Evolutionary conservation across 2,113 vertebrate genomes (phyloP).

Genomic region (Calidris pugnax): DNA sequence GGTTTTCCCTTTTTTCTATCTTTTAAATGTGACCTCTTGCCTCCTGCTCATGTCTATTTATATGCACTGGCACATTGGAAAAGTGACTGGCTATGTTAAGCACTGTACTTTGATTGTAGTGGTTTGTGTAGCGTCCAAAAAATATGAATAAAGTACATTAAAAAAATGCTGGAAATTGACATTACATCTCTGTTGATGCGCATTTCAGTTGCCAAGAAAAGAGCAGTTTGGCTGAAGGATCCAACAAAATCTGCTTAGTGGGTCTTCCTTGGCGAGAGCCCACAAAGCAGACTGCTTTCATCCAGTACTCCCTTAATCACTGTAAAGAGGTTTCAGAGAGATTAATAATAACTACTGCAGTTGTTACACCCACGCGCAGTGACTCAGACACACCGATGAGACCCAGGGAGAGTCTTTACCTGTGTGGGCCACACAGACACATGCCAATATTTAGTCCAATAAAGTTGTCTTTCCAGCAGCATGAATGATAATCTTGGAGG

Average conservation of each 20-base stretch:
- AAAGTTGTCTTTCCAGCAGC: conserved; percentile 39
- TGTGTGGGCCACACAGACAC: conserved; percentile 45
- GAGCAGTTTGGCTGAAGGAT: conserved; percentile 62
- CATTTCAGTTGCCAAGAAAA: conserved; percentile 58
- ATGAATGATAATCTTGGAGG: conserved; percentile 49
- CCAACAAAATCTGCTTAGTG: conserved; percentile 59
- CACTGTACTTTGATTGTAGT: neutral
- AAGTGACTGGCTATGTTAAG: conserved; percentile 6
- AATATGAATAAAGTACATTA: neutral
- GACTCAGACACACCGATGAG: conserved; percentile 19
- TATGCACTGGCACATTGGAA: neutral
- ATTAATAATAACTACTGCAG: conserved; percentile 64
- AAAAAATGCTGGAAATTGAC: neutral
- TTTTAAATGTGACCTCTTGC: neutral
- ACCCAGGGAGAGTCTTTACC: conserved; percentile 28
- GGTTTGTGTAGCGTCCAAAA: conserved; percentile 1
- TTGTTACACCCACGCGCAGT: conserved; percentile 34
- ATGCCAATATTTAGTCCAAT: conserved; percentile 56
- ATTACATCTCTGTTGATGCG: neutral
- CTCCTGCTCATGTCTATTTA: conserved; percentile 16
- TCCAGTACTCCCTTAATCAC: conserved; percentile 51
- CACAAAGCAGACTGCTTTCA: conserved; percentile 51
- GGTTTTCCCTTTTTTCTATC: neutral
- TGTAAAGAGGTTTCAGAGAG: conserved; percentile 50
- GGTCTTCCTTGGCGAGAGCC: conserved; percentile 47